A percentile compares a stretch with the other conserved stretches of the same genome.
Evolutionary conservation across 2,113 vertebrate genomes (phyloP).

Genomic region (Paramisgurnus dabryanus): DNA sequence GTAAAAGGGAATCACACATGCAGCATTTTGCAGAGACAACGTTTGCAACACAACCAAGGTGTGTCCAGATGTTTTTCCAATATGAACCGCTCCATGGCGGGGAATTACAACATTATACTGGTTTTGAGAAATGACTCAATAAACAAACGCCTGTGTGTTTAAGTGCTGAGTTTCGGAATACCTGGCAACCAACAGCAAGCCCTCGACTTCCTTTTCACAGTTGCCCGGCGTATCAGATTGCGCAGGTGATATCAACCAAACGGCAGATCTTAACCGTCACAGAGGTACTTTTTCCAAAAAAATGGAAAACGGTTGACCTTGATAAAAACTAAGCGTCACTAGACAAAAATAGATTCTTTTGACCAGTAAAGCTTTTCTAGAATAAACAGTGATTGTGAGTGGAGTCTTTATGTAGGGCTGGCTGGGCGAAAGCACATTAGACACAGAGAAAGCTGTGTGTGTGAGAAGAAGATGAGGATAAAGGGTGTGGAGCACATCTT

Average conservation of each 20-base stretch:
- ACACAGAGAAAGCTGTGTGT: constrained; percentile 20
- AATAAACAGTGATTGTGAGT: constrained; percentile 1
- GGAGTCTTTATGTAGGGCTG: neutral
- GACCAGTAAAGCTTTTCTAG: neutral
- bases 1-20: constrained; percentile 15
- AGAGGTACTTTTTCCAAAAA: constrained; percentile 21
- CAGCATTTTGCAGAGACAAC: no score
- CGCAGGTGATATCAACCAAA: constrained; percentile 3
- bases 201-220: constrained; percentile 21
- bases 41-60: neutral
- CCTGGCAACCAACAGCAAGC: neutral
- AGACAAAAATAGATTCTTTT: neutral
- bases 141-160: neutral
- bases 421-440: constrained; percentile 20
- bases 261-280: neutral
- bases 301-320: neutral
- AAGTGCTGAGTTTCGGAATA: neutral
- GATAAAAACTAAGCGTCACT: neutral
- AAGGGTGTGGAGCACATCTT: constrained; percentile 53
- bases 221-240: neutral
- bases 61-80: no score
- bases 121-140: neutral
- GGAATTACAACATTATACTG: neutral
- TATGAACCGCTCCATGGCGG: neutral
- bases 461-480: constrained; percentile 11